phyloP scores from a whole-genome alignment of 2,888 invertebrate genomes.

The Eupithecia tripunctaria region DNA sequence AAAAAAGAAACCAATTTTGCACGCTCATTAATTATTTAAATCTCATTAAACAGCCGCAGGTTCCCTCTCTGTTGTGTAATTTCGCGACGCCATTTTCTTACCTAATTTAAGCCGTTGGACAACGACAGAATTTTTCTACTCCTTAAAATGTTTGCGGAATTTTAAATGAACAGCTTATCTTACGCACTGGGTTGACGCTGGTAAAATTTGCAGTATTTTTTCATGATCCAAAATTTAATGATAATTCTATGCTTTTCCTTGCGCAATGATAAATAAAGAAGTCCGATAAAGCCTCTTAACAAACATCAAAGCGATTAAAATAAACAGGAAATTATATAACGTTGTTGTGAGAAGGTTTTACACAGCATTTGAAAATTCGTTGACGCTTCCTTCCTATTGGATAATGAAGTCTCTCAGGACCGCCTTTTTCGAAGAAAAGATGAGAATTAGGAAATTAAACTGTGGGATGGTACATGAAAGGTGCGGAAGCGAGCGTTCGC shows the following conservation, averaged over 20 bases:
- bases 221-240: not conserved
- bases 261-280: constrained; percentile 49
- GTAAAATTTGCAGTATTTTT: constrained; percentile 1
- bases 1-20: constrained; percentile 83
- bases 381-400: constrained; percentile 78
- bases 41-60: constrained; percentile 82
- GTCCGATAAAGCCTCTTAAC: constrained; percentile 67
- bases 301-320: constrained; percentile 75
- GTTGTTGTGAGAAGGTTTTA: constrained; percentile 65
- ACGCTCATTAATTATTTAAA: constrained; percentile 85
- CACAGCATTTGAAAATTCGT: constrained; percentile 66
- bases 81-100: constrained; percentile 65
- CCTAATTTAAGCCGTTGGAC: constrained; percentile 69
- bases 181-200: constrained; percentile 6
- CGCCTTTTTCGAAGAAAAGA: constrained; percentile 72
- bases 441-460: constrained; percentile 82
- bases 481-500: constrained; percentile 64
- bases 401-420: constrained; percentile 74
- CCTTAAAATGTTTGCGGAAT: constrained; percentile 33
- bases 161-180: constrained; percentile 29
- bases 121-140: constrained; percentile 48
- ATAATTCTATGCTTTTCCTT: not conserved
- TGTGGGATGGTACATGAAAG: constrained; percentile 70
- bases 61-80: constrained; percentile 74
- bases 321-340: constrained; percentile 79